A percentile compares a stretch with the other conserved stretches of the same genome.
Evolutionary conservation across 2,888 invertebrate species (phyloP).

Genomic region (Drosophila helvetica): DNA sequence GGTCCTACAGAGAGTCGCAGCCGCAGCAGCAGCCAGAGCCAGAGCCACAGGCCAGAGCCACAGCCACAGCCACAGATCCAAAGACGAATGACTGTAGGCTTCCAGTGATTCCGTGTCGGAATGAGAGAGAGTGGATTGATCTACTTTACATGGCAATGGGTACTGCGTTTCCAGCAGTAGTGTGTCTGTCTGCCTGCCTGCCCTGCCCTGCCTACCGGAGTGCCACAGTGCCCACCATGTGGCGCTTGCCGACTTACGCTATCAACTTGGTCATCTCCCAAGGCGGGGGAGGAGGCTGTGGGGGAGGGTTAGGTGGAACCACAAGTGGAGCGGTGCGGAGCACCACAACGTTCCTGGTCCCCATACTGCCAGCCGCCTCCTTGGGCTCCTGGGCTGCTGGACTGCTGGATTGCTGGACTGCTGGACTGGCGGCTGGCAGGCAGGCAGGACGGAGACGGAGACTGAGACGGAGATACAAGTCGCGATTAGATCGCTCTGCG

Average conservation of each 20-base stretch:
- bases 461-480: conserved; percentile 62
- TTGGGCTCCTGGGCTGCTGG: too few relatives aligned
- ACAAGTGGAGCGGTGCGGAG: conserved; percentile 14
- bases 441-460: conserved; percentile 24
- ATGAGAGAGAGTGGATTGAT: conserved; percentile 50
- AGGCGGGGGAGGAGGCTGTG: conserved; percentile 19
- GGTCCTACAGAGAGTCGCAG: conserved; percentile 34
- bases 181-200: too few relatives aligned
- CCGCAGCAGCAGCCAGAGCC: background rate
- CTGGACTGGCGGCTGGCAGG: too few relatives aligned
- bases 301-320: conserved; percentile 4
- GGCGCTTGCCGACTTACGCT: conserved; percentile 72
- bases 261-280: conserved; percentile 70
- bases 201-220: too few relatives aligned
- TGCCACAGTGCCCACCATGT: conserved; percentile 52
- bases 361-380: background rate
- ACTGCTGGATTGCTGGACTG: too few relatives aligned
- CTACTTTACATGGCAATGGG: conserved; percentile 73
- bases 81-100: conserved; percentile 12
- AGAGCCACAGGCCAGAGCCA: too few relatives aligned
- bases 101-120: background rate
- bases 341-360: conserved; percentile 27
- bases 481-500: conserved; percentile 69
- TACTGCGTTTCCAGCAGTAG: conserved; percentile 20
- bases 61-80: background rate